A percentile compares a stretch with the other conserved stretches of the same genome.
phyloP scores from a whole-genome alignment of 2,888 invertebrate species.

The Oxyscelio sp. region DNA sequence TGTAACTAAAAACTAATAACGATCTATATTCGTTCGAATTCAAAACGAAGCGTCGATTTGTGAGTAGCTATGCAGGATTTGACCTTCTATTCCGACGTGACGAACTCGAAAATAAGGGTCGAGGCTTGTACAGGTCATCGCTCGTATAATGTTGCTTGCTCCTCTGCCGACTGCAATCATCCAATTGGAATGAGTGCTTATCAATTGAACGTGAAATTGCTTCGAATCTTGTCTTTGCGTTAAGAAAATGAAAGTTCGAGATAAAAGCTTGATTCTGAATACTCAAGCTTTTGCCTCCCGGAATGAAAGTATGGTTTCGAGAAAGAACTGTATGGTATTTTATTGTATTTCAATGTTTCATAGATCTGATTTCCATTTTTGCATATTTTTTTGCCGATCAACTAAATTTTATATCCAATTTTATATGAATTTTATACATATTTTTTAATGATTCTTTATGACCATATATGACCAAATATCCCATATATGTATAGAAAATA shows the following conservation, averaged over 20 bases:
- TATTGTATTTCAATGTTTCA: no score
- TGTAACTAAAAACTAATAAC: constrained; percentile 53
- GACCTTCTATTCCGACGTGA: constrained; percentile 89
- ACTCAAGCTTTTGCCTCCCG: constrained; percentile 19
- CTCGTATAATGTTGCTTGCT: constrained; percentile 91
- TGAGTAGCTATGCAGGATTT: constrained; percentile 85
- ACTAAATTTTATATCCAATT: no score
- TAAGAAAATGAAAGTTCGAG: constrained; percentile 21
- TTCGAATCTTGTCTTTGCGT: constrained; percentile 23
- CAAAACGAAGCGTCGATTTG: constrained; percentile 38
- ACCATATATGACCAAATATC: no score
- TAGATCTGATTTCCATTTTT: no score
- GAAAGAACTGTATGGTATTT: no score
- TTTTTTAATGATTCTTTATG: no score
- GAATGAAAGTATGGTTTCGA: no score
- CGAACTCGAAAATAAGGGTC: constrained; percentile 89
- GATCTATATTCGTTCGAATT: constrained; percentile 12
- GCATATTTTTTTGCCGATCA: no score
- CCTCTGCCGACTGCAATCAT: constrained; percentile 83
- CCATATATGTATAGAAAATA: no score
- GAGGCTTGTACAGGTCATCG: constrained; percentile 93
- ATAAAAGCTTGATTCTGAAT: not conserved
- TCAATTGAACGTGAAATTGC: constrained; percentile 60
- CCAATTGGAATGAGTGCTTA: constrained; percentile 68
- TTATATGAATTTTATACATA: no score